Conservation (phyloP, 2,888 invertebrate species). For the Pharmacophagus antenor region DNA sequence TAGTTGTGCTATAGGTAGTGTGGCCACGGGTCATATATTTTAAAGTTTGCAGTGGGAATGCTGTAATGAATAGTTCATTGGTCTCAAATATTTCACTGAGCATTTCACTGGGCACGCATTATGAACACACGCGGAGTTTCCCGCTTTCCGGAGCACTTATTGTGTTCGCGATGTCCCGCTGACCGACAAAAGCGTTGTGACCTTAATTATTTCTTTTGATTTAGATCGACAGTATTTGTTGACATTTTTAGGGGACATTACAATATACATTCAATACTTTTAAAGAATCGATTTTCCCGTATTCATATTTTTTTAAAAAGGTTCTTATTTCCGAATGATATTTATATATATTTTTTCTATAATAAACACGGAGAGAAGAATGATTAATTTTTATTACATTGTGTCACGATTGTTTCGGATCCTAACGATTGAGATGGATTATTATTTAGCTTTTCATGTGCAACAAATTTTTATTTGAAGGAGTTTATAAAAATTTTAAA, state of each 20-base stretch:
- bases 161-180: constrained; percentile 22
- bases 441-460: no score
- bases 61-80: constrained; percentile 5
- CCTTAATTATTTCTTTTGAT: constrained; percentile 10
- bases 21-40: constrained; percentile 4
- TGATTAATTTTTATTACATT: no score
- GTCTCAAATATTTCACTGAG: constrained; percentile 13
- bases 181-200: constrained; percentile 11
- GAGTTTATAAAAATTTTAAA: no score
- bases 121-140: constrained; percentile 14
- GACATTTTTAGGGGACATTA: background rate
- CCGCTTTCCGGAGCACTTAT: constrained; percentile 9
- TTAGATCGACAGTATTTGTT: constrained; percentile 8
- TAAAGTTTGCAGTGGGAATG: background rate
- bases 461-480: no score
- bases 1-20: background rate
- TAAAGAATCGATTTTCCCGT: background rate
- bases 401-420: no score
- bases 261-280: background rate
- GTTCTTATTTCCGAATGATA: no score
- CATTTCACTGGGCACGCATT: constrained; percentile 13
- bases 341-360: no score
- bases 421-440: no score
- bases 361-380: no score
- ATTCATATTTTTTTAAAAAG: background rate